These are phyloP conservation scores for Sycophila texana DNA, from an alignment of 2,888 invertebrate species.

Conservation along the genomic window DNA sequence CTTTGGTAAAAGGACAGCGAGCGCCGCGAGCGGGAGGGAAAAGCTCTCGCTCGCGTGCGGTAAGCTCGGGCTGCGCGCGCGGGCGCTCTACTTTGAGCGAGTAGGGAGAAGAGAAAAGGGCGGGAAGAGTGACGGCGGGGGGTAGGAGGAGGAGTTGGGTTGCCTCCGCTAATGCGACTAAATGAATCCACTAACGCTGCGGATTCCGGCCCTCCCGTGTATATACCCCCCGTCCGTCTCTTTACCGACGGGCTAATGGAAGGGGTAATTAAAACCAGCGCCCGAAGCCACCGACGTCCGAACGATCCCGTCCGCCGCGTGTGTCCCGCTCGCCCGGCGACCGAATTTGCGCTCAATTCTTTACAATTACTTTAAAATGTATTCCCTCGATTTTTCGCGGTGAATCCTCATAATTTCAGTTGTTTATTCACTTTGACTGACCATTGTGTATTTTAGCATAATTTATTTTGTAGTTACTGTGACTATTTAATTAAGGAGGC, in stretches of 20 bases:
- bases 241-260: slow-evolving; percentile 64
- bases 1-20: neutral
- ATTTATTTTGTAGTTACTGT: too few relatives aligned
- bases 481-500: too few relatives aligned
- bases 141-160: neutral
- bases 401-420: too few relatives aligned
- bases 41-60: neutral
- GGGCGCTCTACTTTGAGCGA: neutral
- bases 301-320: neutral
- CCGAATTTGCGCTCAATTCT: neutral
- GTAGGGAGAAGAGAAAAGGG: slow-evolving; percentile 2
- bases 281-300: slow-evolving; percentile 55
- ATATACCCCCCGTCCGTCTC: too few relatives aligned
- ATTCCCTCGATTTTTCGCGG: neutral
- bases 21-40: neutral
- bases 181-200: slow-evolving; percentile 74
- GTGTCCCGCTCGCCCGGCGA: neutral
- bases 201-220: slow-evolving; percentile 63
- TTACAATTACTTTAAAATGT: too few relatives aligned
- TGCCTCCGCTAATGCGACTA: slow-evolving; percentile 70
- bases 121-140: slow-evolving; percentile 6
- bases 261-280: slow-evolving; percentile 74
- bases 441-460: too few relatives aligned
- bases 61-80: neutral
- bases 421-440: too few relatives aligned